Percentiles rank a stretch among this genome's conserved stretches.
These are phyloP conservation scores for Calliopsis andreniformis DNA, from an alignment of 1,140 invertebrate genomes.

Conservation along the genomic window DNA sequence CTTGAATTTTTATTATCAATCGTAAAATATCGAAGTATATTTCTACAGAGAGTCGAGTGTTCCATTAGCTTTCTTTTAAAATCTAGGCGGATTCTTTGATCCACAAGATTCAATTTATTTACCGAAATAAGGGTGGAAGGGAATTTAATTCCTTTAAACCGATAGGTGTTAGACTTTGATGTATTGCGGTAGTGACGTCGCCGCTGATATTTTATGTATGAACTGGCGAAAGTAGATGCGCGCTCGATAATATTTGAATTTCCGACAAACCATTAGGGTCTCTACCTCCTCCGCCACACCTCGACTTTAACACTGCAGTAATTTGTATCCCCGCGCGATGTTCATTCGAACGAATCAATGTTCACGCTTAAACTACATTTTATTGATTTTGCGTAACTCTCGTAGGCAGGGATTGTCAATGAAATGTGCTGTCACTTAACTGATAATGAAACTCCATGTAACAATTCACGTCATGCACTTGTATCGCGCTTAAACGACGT, in stretches of 20 bases:
- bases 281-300: background rate
- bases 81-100: conserved; percentile 5
- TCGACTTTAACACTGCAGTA: conserved; percentile 4
- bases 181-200: conserved; percentile 34
- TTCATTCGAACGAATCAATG: background rate
- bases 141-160: conserved; percentile 49
- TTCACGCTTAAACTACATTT: background rate
- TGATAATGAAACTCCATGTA: background rate
- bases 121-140: conserved; percentile 35
- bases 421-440: background rate
- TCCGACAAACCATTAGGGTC: conserved; percentile 32
- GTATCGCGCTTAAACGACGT: background rate
- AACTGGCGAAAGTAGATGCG: conserved; percentile 20
- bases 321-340: background rate
- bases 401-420: background rate
- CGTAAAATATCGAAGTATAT: no score
- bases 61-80: no score
- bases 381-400: conserved; percentile 3
- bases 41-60: no score
- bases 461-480: background rate
- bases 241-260: conserved; percentile 58
- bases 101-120: conserved; percentile 48
- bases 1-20: no score
- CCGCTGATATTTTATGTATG: conserved; percentile 55
- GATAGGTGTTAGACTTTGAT: conserved; percentile 47